Evolutionary conservation across 2,888 invertebrate genomes (phyloP).

Genomic region (Congeria kusceri): DNA sequence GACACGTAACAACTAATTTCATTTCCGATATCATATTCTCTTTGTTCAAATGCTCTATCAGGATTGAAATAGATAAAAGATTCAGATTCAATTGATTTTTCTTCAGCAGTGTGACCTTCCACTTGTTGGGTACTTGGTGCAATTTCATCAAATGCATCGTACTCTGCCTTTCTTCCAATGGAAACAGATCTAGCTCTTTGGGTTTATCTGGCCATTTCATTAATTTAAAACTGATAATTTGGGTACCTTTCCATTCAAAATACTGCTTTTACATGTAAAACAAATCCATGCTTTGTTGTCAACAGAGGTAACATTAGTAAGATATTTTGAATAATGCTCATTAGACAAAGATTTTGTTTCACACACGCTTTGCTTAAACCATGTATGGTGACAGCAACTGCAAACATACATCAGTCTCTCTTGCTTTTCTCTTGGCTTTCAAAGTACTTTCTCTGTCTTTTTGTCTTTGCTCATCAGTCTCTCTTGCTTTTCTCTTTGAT

Average conservation of each 20-base stretch:
- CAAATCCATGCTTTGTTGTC: constrained; percentile 18
- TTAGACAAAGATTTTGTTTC: background rate
- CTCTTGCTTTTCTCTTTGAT: no score
- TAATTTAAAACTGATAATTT: constrained; percentile 46
- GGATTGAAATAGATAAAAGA: constrained; percentile 56
- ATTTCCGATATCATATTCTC: constrained; percentile 56
- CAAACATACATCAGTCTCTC: constrained; percentile 14
- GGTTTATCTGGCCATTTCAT: constrained; percentile 59
- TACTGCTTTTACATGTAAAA: constrained; percentile 4
- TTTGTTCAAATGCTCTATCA: constrained; percentile 32
- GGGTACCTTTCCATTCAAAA: constrained; percentile 34
- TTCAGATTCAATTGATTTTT: constrained; percentile 38
- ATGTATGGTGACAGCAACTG: constrained; percentile 18
- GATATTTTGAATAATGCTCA: no score
- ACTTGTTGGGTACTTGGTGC: constrained; percentile 42
- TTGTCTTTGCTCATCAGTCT: no score
- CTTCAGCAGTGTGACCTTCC: constrained; percentile 43
- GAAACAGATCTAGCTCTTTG: constrained; percentile 47
- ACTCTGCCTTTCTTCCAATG: constrained; percentile 56
- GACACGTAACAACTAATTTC: constrained; percentile 39
- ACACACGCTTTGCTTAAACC: constrained; percentile 21
- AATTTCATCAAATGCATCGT: constrained; percentile 50
- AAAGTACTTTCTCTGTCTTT: no score
- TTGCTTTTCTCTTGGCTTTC: constrained; percentile 8
- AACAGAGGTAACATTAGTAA: constrained; percentile 7